Evolutionary conservation across 2,888 invertebrate genomes (phyloP), one percentile per base, ranked within the genome.

Genomic region (Perdita meconis): DNA sequence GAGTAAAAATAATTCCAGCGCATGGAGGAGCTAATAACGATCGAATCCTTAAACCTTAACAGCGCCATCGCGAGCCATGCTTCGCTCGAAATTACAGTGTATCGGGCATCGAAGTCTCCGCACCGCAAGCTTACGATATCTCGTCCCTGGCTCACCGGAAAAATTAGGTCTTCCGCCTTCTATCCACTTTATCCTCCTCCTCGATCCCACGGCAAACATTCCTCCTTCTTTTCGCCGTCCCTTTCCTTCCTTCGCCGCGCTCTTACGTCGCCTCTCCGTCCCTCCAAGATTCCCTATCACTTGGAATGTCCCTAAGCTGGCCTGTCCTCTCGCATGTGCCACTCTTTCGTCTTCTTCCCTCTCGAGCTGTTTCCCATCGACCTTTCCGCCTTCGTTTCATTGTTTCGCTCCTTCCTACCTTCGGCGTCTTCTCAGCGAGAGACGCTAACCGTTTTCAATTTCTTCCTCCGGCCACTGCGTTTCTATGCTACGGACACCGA

Each of bases 261-360:
- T 56, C 13, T 55, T 19, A 13, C 8, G 34, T 8, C 13, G 8
- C 44, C 3, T 73, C 56, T 26, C 10, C 24, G 53, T 79, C 44
- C 36, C 69, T 64, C 60, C 34, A 59, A 36, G 67, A 57, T 75
- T 72, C 66, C 30, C 75, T 75, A 55, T 79, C 79, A 67, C 64
- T 67, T 56, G 69, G 75, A 82, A 82, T 59, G 75, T 69, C 59
- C 60, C 50, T 56, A 50, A 64, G 61, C 71, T 26, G 24, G 55
- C 22, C 40, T 59, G 57, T 71, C 47, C 59, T 56, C 38, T 57
- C 47, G 51, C 64, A 65, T 57, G 61, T 66, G 67, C 67, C 44
- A 44, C 40, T 56, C 36, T 68, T 68, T 59, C 24, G 61, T 69
- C 73, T 57, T 61, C 40, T 8, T 71, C 53, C 56, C 72, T 36